Conservation (phyloP, 2,113 vertebrate genomes). For the Mesoclemmys tuberculata region DNA sequence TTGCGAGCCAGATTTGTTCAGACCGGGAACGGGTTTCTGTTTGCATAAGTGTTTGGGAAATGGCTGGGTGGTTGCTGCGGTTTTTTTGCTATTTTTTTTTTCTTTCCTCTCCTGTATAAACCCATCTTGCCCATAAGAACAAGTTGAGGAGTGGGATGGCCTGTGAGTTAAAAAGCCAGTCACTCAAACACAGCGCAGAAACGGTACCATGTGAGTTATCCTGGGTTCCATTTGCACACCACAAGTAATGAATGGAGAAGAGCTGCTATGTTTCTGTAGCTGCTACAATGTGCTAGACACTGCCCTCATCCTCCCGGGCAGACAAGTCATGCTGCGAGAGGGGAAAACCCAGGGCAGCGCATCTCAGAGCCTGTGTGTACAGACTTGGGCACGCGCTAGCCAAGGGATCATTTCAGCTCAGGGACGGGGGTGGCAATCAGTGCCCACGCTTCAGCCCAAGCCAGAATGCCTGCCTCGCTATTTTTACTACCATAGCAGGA, state of each 20-base stretch:
- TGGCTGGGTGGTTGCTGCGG: neutral
- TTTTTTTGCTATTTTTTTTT: neutral
- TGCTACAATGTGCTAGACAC: neutral
- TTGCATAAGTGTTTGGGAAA: rapidly evolving
- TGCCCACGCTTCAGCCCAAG: too few relatives aligned
- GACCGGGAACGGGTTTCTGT: neutral
- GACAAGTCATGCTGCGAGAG: neutral
- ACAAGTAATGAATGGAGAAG: neutral
- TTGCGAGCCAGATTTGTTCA: rapidly evolving
- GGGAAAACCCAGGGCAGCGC: neutral
- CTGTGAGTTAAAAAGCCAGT: neutral
- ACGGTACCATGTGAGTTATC: rapidly evolving
- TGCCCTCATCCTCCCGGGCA: neutral
- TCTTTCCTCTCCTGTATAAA: neutral
- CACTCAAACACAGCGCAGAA: neutral
- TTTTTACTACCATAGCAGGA: neutral
- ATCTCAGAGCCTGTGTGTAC: neutral
- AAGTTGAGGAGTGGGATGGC: neutral
- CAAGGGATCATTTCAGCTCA: neutral
- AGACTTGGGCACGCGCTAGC: neutral
- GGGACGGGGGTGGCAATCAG: neutral
- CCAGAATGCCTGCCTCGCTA: neutral
- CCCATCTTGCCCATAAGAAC: rapidly evolving
- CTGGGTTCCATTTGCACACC: rapidly evolving
- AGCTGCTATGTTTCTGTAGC: neutral